These are phyloP conservation scores for Zaprionus inermis DNA, from an alignment of 1,140 invertebrate genomes.

Conservation along the genomic window DNA sequence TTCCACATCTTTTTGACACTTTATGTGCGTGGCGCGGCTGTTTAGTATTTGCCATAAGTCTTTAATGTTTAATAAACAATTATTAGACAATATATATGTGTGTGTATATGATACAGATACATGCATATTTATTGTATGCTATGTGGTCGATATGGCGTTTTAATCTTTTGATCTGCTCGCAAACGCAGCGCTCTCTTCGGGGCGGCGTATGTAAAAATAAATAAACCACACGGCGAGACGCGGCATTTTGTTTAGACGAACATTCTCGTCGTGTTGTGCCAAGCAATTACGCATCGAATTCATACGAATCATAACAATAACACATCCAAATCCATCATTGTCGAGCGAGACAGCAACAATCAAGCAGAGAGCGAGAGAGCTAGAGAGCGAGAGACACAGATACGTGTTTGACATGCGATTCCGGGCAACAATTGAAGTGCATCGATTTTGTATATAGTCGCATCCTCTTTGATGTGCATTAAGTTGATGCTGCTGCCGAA, in stretches of 20 bases:
- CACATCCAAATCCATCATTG: constrained; percentile 67
- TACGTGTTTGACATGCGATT: constrained; percentile 54
- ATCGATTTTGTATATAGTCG: constrained; percentile 28
- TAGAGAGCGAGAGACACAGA: background rate
- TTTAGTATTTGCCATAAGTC: constrained; percentile 61
- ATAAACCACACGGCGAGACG: constrained; percentile 41
- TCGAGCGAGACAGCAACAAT: background rate
- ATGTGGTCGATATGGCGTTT: constrained; percentile 47
- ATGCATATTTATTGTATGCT: constrained; percentile 14
- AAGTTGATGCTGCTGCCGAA: constrained; percentile 44
- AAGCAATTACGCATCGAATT: constrained; percentile 69
- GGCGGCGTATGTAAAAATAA: constrained; percentile 51
- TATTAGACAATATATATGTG: constrained; percentile 74
- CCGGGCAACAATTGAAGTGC: constrained; percentile 50
- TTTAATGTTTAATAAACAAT: constrained; percentile 82
- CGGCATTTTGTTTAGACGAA: constrained; percentile 49
- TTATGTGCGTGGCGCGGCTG: constrained; percentile 49
- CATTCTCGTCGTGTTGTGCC: constrained; percentile 35
- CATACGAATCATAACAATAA: constrained; percentile 80
- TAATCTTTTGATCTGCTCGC: constrained; percentile 49
- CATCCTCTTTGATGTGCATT: constrained; percentile 46
- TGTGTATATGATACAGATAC: background rate
- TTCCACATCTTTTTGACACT: constrained; percentile 29
- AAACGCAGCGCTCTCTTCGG: background rate
- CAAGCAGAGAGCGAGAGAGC: background rate